A percentile compares a stretch with the other conserved stretches of the same genome.
These are phyloP conservation scores for Argyra leucocephala DNA, from an alignment of 2,888 invertebrate species.

Conservation along the genomic window DNA sequence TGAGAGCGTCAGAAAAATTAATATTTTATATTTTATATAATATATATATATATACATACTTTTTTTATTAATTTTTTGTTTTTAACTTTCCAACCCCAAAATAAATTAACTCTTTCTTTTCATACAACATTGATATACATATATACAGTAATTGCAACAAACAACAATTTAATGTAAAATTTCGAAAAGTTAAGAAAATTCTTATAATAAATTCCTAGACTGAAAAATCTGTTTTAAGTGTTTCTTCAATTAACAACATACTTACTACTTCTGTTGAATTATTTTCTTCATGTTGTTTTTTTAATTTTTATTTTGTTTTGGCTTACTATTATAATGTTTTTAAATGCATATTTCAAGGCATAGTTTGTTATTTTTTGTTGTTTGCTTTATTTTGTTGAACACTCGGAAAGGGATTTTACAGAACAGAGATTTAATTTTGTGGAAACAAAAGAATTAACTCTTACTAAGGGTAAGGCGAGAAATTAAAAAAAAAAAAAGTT, in stretches of 20 bases:
- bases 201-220: neutral
- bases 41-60: too few relatives aligned
- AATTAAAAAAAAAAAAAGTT: neutral
- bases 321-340: neutral
- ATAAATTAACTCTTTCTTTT: too few relatives aligned
- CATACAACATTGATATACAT: too few relatives aligned
- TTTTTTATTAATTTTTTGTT: too few relatives aligned
- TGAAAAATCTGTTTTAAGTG: neutral
- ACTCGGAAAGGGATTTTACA: neutral
- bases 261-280: too few relatives aligned
- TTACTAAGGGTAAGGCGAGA: neutral
- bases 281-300: too few relatives aligned
- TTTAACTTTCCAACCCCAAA: too few relatives aligned
- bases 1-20: too few relatives aligned
- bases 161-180: neutral
- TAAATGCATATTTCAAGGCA: neutral
- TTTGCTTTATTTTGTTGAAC: too few relatives aligned
- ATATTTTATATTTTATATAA: too few relatives aligned
- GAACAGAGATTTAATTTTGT: neutral
- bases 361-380: neutral
- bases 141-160: neutral
- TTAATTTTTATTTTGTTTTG: too few relatives aligned
- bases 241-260: constrained; percentile 1
- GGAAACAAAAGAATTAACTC: neutral
- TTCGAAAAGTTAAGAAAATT: neutral